Evolutionary conservation across 2,113 vertebrate species (phyloP), one percentile per base, ranked within the genome.

Genomic region (Larimichthys crocea): DNA sequence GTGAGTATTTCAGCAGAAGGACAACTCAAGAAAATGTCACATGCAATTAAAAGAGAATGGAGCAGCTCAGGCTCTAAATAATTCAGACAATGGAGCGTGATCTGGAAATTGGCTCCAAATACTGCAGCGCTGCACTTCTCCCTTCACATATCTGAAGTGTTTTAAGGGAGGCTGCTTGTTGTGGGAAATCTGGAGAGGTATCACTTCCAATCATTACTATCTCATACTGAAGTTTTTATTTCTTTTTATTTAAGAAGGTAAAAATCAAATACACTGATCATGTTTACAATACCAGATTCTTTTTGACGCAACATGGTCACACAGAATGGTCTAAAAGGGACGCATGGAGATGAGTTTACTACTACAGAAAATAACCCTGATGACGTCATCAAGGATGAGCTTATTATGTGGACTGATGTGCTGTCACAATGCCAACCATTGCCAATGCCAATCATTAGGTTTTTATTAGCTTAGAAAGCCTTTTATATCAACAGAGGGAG

Each of bases 11-110:
- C 57, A 80, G 85, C 93, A 91, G 86, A 86, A 82, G 79, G 88
- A 92, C 88, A 91, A 79, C 85, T 89, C 88, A 55, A 88, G 89
- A 85, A 94, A 93, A 94, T 92, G 94, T 92, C 92, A 93, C 90
- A 85, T 78, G 85, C 90, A 94, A 94, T 94, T 94, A 93, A 92
- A 86, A 88, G 88, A 88, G 87, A 86, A 88, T 46, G 64, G 78
- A 87, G 88, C 80, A 49, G 76, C 78, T 82, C 77, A 20, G 74
- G 69, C 86, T 81, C 74, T 94, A 93, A 95, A 95, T 94, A 92
- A 95, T 94, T 94, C 91, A 93, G 85, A 92, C 92, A 90, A 78
- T 79, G 80, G 82, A 77, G 68, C 65, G 60, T 80, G 90, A 92
- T 90, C 80, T 87, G 74, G 69, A 91, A 91, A 90, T 63, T 85